Percentiles rank a stretch among this genome's conserved stretches.
These are phyloP conservation scores for Tiaroga cobitis DNA, from an alignment of 2,797 vertebrate genomes.

Conservation along the genomic window DNA sequence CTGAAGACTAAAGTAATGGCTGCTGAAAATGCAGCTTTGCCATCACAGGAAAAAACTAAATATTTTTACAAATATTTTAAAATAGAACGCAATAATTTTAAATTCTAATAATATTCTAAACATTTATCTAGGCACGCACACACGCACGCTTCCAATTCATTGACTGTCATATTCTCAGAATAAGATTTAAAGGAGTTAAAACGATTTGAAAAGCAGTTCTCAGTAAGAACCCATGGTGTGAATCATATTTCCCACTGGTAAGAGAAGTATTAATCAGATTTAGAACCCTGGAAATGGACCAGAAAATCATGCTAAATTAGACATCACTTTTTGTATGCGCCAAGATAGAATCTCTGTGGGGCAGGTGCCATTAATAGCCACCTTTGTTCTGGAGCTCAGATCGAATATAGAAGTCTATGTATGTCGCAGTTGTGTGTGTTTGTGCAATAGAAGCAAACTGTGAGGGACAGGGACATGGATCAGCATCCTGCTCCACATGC, in stretches of 20 bases:
- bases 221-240: constrained; percentile 42
- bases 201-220: constrained; percentile 19
- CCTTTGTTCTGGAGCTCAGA: constrained; percentile 8
- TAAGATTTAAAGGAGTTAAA: constrained; percentile 2
- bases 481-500: constrained; percentile 38
- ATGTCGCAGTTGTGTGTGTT: neutral
- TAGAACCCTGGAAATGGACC: constrained; percentile 54
- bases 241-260: constrained; percentile 30
- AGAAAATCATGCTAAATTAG: constrained; percentile 58
- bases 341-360: constrained; percentile 35
- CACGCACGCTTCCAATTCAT: neutral
- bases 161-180: neutral
- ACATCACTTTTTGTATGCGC: constrained; percentile 44
- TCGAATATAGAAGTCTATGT: neutral
- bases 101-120: neutral
- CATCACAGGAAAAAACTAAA: no score
- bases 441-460: constrained; percentile 5
- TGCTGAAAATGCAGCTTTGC: no score
- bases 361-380: constrained; percentile 2
- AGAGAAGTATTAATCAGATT: constrained; percentile 56
- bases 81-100: neutral
- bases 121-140: no score
- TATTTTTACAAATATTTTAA: neutral
- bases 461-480: constrained; percentile 45
- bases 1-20: no score